Base-by-base conservation (phyloP, 2,113 vertebrate species). In the Abramis brama region DNA sequence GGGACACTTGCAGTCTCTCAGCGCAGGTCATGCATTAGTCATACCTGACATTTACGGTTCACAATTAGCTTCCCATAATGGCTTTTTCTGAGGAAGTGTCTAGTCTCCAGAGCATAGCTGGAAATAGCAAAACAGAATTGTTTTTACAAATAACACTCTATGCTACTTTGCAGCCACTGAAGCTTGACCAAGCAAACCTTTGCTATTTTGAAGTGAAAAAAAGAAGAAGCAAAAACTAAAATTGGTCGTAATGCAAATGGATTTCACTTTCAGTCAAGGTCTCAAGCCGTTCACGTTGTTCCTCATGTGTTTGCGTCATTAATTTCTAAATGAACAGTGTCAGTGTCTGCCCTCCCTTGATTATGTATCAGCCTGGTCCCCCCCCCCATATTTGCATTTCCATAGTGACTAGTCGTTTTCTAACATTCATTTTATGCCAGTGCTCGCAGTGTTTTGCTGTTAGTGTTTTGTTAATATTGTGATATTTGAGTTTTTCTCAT, bases 31-130 rank as follows among this genome's bases (percentile, higher is more conserved):
- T 76, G 82, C 91, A 92, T 94, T 92, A 91, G 89, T 94, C 92
- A 93, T 91, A 93, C 87, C 90, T 91, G 92, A 93, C 93, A 93
- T 92, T 92, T 93, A 91, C 73, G 88, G 90, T 88, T 93, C 87
- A 89, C 90, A 93, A 92, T 93, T 92, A 93, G 91, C 89, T 92
- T 90, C 70, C 86, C 3, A 79, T 93, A 92, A 94, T 93, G 89
- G 85, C 76, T 91, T 91, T 91, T 91, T 92, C 89, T 89, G 85
- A 90, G 89, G 88, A 88, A 91, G 86, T 83, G 80, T 80, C 55
- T 86, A 71, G 39, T 92, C 92, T 91, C 89, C 85, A 71, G 88
- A 93, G 92, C 89, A 83, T 86, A 89, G 83, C 77, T 88, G 80
- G 80, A 93, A 94, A 93, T 90, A 94, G 91, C 91, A 90, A 90